Base-by-base conservation (phyloP, 2,888 invertebrate genomes). In the Encarsia formosa region DNA sequence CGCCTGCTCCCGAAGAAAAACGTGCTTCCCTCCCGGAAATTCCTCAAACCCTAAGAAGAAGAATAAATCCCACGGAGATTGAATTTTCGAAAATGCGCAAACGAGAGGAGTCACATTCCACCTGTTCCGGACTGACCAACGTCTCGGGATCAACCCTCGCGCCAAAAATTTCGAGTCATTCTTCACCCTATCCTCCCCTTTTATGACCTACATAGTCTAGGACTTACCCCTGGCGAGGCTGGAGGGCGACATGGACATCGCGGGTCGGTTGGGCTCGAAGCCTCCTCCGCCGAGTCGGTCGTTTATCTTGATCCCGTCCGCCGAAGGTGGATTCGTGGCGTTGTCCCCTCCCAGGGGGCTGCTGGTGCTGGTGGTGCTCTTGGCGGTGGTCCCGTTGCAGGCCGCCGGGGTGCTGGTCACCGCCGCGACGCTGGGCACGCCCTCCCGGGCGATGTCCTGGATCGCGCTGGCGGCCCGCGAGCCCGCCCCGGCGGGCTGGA, bases 381-480 rank as follows among this genome's bases (percentile, higher is more conserved):
- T 53, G n/a, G 39, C 24, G 37, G 23, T 59, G 11, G 46, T 53
- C 13, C 44, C 55, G 2, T 54, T 64, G 9, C 48, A n/a, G 58
- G 55, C 56, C 64, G 49, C 56, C 58, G 32, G 61, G 2, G 63
- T 61, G 49, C 61, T 65, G 49, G 70, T 71, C 58, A 79, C 78
- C 16, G 80, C 79, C 5, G 82, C 74, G 13, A 83, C 83, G 59
- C 81, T 80, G 29, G 81, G 79, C 38, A 83, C 82, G 38, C 83
- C 84, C 63, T 85, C 85, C 37, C 85, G 75, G 26, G 82, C 80
- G 49, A 82, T 86, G 70, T 91, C 90, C 70, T 90, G 89, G 68
- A 90, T 79, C 19, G 87, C 89, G 32, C 86, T 86, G 41, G 89
- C 89, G 0, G 89, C 89, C 43, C 89, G 81, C 19, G 90, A 89